Conservation (phyloP, 2,113 vertebrate genomes). For the Labrus mixtus region DNA sequence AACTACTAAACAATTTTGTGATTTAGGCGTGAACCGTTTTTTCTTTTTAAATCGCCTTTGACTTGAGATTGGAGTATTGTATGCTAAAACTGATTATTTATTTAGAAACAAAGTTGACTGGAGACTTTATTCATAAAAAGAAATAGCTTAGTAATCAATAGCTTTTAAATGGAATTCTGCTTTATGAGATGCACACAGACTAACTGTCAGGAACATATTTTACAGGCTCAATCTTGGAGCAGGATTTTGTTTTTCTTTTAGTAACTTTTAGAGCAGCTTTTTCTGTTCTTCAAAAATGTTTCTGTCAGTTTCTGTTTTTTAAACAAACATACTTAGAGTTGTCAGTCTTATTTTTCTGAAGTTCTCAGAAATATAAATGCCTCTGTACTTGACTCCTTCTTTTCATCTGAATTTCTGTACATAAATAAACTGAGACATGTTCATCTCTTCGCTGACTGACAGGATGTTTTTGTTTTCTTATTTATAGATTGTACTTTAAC, state of each 20-base stretch:
- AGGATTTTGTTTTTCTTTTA: slow-evolving; percentile 60
- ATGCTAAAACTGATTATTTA: slow-evolving; percentile 57
- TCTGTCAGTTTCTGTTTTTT: slow-evolving; percentile 17
- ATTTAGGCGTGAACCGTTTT: slow-evolving; percentile 32
- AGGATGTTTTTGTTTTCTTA: not conserved
- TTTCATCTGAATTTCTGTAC: slow-evolving; percentile 71
- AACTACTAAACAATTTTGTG: slow-evolving; percentile 51
- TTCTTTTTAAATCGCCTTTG: slow-evolving; percentile 18
- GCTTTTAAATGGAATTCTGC: slow-evolving; percentile 32
- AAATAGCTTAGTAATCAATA: slow-evolving; percentile 25
- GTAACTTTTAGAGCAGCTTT: slow-evolving; percentile 9
- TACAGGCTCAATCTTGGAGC: slow-evolving; percentile 58
- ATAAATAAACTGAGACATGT: slow-evolving; percentile 74
- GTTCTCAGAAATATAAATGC: slow-evolving; percentile 55
- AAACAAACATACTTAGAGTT: slow-evolving; percentile 36
- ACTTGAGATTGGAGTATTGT: slow-evolving; percentile 42
- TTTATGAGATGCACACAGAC: slow-evolving; percentile 40
- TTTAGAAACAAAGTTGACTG: slow-evolving; percentile 50
- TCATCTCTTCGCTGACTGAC: slow-evolving; percentile 42
- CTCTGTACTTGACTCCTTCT: slow-evolving; percentile 59
- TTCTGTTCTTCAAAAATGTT: slow-evolving; percentile 13
- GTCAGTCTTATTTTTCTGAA: slow-evolving; percentile 50
- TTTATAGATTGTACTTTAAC: not conserved
- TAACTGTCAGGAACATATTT: slow-evolving; percentile 55
- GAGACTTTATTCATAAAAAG: slow-evolving; percentile 11